Evolutionary conservation across 2,888 invertebrate genomes (phyloP).

Genomic region (Synanthedon tipuliformis): DNA sequence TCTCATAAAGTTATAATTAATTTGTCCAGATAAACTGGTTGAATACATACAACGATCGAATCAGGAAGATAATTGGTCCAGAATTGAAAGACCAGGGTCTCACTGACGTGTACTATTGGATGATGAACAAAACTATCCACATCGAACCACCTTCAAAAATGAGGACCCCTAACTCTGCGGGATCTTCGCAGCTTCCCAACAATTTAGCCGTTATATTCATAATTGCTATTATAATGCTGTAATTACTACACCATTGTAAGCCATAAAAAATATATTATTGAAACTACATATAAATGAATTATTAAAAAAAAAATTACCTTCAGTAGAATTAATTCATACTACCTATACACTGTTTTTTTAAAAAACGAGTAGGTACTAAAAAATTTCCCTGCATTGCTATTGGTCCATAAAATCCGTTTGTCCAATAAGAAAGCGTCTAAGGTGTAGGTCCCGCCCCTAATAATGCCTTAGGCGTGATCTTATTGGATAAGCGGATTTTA

Average conservation of each 20-base stretch:
- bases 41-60: conserved; percentile 81
- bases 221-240: not conserved
- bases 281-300: too few relatives aligned
- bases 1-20: not conserved
- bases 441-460: too few relatives aligned
- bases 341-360: too few relatives aligned
- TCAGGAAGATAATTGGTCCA: conserved; percentile 78
- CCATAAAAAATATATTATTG: too few relatives aligned
- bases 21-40: conserved; percentile 78
- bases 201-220: not conserved
- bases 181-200: not conserved
- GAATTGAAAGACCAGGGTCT: conserved; percentile 78
- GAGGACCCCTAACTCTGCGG: conserved; percentile 8
- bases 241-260: not conserved
- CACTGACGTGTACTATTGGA: conserved; percentile 83
- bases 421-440: too few relatives aligned
- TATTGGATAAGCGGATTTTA: too few relatives aligned
- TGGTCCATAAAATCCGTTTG: too few relatives aligned
- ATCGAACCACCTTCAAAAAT: conserved; percentile 52
- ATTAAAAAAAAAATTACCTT: too few relatives aligned
- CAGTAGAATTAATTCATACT: too few relatives aligned
- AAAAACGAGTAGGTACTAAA: too few relatives aligned
- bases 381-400: too few relatives aligned
- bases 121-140: conserved; percentile 83
- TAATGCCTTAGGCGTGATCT: too few relatives aligned